Base-by-base conservation (phyloP, 2,113 vertebrate genomes). In the Hyla sarda region DNA sequence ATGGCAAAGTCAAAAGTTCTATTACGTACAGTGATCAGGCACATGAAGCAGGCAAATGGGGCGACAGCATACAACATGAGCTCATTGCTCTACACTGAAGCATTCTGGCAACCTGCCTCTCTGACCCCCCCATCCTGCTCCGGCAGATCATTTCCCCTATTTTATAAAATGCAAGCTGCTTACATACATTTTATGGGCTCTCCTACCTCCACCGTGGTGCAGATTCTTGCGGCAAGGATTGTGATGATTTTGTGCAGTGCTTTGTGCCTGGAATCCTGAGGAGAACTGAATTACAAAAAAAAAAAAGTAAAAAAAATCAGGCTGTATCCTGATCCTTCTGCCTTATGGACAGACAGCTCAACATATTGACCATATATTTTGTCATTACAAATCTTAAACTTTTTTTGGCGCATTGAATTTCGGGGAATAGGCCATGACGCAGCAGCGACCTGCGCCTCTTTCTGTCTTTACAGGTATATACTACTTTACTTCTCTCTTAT, bases 81-180 rank as follows among this genome's bases (percentile, higher is more conserved):
- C 92, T 94, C 95, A 93, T 93, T 94, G 91, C 93, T 92, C 94
- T 93, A 88, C 89, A 93, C 91, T 92, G 93, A 92, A 95, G 95
- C 93, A 94, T 93, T 90, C 93, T 96, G 96, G 95, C 94, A 95
- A 91, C 89, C 87, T 95, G 93, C 92, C 92, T 93, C 92, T 91
- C 13, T 91, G 88, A 91, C 91, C 94, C 92, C 93, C 95, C 60
- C 60, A 11, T 12, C 60, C 93, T 94, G 91, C 91, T 94, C 92
- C 89, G 67, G 90, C 91, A 91, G 91, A 90, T 91, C 91, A 91
- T 91, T 41, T 92, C 87, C 92, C 90, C 88, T 89, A 92, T 92
- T 86, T 93, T 94, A 90, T 92, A 91, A 93, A 93, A 90, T 89
- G 88, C 3, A 89, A 74, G 0, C 88, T 90, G 92, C 72, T 60